These are phyloP conservation scores for Chrysoperla carnea DNA, from an alignment of 1,140 invertebrate genomes.

Conservation along the genomic window DNA sequence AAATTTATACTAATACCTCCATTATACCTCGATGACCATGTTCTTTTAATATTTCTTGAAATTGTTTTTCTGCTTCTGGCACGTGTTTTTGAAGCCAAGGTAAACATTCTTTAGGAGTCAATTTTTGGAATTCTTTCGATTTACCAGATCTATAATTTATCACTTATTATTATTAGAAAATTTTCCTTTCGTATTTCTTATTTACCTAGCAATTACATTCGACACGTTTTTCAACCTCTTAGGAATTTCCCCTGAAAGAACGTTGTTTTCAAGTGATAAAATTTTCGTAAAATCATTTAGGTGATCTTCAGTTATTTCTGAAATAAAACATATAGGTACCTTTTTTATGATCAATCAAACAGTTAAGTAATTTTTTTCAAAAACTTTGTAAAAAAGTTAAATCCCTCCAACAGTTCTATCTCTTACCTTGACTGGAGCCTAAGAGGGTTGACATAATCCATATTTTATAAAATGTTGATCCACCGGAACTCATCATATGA, in stretches of 20 bases:
- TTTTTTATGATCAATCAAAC: too few species aligned
- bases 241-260: constrained; percentile 51
- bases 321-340: constrained; percentile 14
- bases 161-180: too few species aligned
- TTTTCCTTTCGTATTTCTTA: too few species aligned
- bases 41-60: constrained; percentile 40
- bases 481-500: constrained; percentile 23
- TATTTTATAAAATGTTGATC: constrained; percentile 31
- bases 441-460: constrained; percentile 30
- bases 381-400: too few species aligned
- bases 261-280: constrained; percentile 40
- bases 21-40: constrained; percentile 57
- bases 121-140: constrained; percentile 30
- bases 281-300: constrained; percentile 40
- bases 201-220: too few species aligned
- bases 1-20: too few species aligned
- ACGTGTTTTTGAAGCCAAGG: constrained; percentile 37
- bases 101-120: constrained; percentile 29
- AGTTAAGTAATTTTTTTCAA: too few species aligned
- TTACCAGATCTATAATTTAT: constrained; percentile 17
- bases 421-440: constrained; percentile 26
- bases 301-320: constrained; percentile 38
- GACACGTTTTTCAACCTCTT: constrained; percentile 32
- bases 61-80: constrained; percentile 26
- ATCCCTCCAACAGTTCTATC: too few species aligned